Evolutionary conservation across 2,888 invertebrate species (phyloP), one percentile per base, ranked within the genome.

Genomic region (Heteromurus nitidus): DNA sequence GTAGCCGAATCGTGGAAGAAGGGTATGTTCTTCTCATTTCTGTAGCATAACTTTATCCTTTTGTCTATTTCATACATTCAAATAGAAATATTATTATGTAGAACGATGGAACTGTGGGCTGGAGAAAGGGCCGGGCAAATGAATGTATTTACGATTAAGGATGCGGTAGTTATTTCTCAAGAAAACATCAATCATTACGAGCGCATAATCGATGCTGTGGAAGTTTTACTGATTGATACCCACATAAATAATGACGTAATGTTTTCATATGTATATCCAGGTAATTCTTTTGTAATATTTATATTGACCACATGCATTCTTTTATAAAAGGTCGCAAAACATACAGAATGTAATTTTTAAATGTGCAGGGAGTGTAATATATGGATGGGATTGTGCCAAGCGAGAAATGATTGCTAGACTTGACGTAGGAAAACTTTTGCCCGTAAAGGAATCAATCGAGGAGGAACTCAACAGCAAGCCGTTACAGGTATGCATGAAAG

Each of bases 401-500:
- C 92, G 94, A 82, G 90, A 90, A 72, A 93, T 95, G 84, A 90
- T 93, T 2, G 94, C 94, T 85, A 93, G 94, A 86, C 90, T 98
- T 75, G 98, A 98, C 90, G 95, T 97, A 90, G 95, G 95, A 55
- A 97, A 96, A 90, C 91, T 97, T 87, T 94, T 95, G 85, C 97
- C 97, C 96, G 89, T 96, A 95, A 16, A 97, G 97, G 89, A 96
- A 96, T 94, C 95, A 53, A 94, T 96, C 84, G 97, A 97, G 88
- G 96, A 96, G 87, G 94, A 94, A 88, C 91, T 96, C 0, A 94
- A 93, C 86, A 92, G 93, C 1, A 93, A 93, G 28, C 93, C 94
- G 85, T 94, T 94, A 87, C 94, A 94, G 89, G 93, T 94, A 88
- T 89, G 5, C 13, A n/a, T n/a, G n/a, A 36, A 9, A 36, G 13